Base-by-base conservation (phyloP, 2,113 vertebrate species). In the Ancistrus triradiatus region DNA sequence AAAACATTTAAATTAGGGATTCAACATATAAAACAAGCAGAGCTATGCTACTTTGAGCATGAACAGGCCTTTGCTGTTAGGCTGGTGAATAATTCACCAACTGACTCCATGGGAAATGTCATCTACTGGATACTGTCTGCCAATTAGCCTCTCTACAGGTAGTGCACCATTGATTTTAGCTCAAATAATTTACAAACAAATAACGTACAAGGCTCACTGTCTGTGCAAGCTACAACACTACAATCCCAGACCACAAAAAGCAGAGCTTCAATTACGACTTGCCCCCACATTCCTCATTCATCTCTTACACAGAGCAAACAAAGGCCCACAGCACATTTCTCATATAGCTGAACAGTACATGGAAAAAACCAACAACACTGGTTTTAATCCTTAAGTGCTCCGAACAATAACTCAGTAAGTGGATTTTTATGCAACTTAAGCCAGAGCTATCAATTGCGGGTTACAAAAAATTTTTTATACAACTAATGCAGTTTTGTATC, bases 1-100 rank as follows among this genome's bases (percentile, higher is more conserved):
- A n/a, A n/a, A n/a, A n/a, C n/a, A n/a, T n/a, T n/a, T n/a, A n/a
- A n/a, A n/a, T n/a, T n/a, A n/a, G n/a, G n/a, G n/a, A n/a, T n/a
- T n/a, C n/a, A n/a, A n/a, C n/a, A n/a, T n/a, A n/a, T n/a, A n/a
- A 21, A 9, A n/a, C 3, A 31, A 22, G 22, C 11, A 44, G 9
- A 7, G 14, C 33, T 31, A 7, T 31, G 27, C 7, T 31, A 1
- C 7, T 40, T 10, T 40, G 37, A 24, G 7, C 17, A 10, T 17
- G 38, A 47, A 65, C 61, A 14, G 33, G 31, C 28, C 33, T 59
- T 71, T 72, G 43, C 33, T 42, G 47, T 53, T 56, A 50, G 48
- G 57, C 52, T 52, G 15, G 63, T 76, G 27, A 76, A 76, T 76
- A 64, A 73, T 73, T 73, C 61, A 74, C 55, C 61, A 61, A 27